Base-by-base conservation (phyloP, 37 sponge, comb jelly and placozoan species). In the Tethya wilhelma region DNA sequence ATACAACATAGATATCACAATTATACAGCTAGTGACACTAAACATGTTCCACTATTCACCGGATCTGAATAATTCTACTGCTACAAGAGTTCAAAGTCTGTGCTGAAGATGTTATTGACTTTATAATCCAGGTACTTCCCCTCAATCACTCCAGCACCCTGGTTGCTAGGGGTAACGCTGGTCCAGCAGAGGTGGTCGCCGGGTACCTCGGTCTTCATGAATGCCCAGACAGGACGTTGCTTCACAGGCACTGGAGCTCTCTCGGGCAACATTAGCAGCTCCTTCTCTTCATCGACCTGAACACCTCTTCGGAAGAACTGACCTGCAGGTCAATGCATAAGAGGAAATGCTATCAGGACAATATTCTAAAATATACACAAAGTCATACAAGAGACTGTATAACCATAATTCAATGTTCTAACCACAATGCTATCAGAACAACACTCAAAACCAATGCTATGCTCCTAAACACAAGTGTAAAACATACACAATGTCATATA, bases 301-400 rank as follows among this genome's bases (percentile, higher is more conserved):
- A 67, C 69, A 28, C 80, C 80, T 9, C 40, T 56, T 30, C 68
- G 44, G 69, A 80, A 69, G 80, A 80, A 80, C 71, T 80, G 80
- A 56, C 80, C 80, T 70, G 71, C 38, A 67, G 11, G 28, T n/a
- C 11, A n/a, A n/a, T n/a, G n/a, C n/a, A n/a, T n/a, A n/a, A n/a
- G n/a, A n/a, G n/a, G n/a, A n/a, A n/a, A n/a, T n/a, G n/a, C n/a
- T n/a, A n/a, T n/a, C n/a, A n/a, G n/a, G n/a, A n/a, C n/a, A n/a
- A n/a, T n/a, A n/a, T n/a, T n/a, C n/a, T n/a, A n/a, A n/a, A n/a
- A n/a, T n/a, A n/a, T n/a, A n/a, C n/a, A n/a, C n/a, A n/a, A n/a
- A n/a, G n/a, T n/a, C n/a, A n/a, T n/a, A n/a, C n/a, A n/a, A n/a
- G n/a, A n/a, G n/a, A n/a, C n/a, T n/a, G n/a, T n/a, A n/a, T n/a